Percentiles rank a stretch among this genome's conserved stretches.
Evolutionary conservation across 2,888 invertebrate species (phyloP).

Genomic region (Drosophila hawaiiensis): DNA sequence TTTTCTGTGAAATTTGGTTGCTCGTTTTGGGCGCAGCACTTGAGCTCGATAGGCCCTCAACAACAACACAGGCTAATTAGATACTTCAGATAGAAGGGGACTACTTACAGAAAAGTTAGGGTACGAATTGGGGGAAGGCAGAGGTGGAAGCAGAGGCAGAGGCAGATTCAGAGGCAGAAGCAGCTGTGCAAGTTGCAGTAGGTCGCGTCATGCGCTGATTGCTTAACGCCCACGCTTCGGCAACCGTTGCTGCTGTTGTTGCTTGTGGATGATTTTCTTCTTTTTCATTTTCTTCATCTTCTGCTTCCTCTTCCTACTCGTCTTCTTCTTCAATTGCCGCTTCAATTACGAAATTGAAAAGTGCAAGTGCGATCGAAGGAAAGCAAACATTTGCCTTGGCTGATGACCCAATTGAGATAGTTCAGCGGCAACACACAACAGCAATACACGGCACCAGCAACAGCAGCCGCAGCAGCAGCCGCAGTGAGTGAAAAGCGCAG

Average conservation of each 20-base stretch:
- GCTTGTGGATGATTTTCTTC: conserved; percentile 23
- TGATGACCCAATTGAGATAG: conserved; percentile 74
- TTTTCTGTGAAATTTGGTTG: conserved; percentile 52
- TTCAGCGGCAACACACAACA: conserved; percentile 29
- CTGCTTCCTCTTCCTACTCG: conserved; percentile 1
- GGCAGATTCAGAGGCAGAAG: neutral
- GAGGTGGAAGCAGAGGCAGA: neutral
- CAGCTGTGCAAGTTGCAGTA: conserved; percentile 42
- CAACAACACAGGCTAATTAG: conserved; percentile 13
- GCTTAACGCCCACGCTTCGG: conserved; percentile 71
- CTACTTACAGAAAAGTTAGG: neutral
- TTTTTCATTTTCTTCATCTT: conserved; percentile 16
- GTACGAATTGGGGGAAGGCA: neutral
- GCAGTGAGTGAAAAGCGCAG: conserved; percentile 53
- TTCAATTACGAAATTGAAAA: conserved; percentile 73
- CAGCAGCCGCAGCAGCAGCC: conserved; percentile 1
- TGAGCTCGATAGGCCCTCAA: conserved; percentile 16
- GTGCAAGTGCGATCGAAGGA: conserved; percentile 68
- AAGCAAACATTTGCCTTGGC: conserved; percentile 51
- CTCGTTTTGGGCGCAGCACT: conserved; percentile 14
- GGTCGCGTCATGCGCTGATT: conserved; percentile 75
- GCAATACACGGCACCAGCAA: neutral
- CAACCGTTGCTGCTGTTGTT: conserved; percentile 44
- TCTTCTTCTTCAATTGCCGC: conserved; percentile 17
- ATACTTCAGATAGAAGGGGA: neutral